A percentile compares a stretch with the other conserved stretches of the same genome.
These are phyloP conservation scores for Apotomis betuletana DNA, from an alignment of 2,888 invertebrate genomes.

Conservation along the genomic window DNA sequence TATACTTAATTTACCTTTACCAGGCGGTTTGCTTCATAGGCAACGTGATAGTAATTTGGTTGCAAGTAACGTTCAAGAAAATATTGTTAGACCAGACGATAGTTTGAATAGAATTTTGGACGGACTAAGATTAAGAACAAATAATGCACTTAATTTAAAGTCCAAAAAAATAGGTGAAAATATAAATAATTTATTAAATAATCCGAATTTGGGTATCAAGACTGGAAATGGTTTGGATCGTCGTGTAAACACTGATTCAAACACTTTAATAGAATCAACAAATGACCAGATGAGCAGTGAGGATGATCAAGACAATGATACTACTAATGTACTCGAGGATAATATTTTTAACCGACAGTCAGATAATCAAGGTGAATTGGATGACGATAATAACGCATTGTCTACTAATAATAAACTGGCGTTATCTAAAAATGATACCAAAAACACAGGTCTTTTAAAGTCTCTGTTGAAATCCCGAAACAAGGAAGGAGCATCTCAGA, in stretches of 20 bases:
- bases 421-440: conserved; percentile 14
- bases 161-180: conserved; percentile 6
- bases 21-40: conserved; percentile 43
- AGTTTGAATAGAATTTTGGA: conserved; percentile 40
- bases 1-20: conserved; percentile 50
- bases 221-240: conserved; percentile 12
- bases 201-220: not conserved
- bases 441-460: conserved; percentile 12
- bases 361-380: conserved; percentile 10
- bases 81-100: conserved; percentile 44
- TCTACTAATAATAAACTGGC: conserved; percentile 45
- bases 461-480: conserved; percentile 37
- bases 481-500: conserved; percentile 42
- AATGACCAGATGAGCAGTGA: conserved; percentile 9
- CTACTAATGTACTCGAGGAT: not conserved
- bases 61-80: conserved; percentile 62
- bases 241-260: not conserved
- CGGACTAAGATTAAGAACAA: conserved; percentile 47
- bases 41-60: conserved; percentile 53
- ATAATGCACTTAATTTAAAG: conserved; percentile 34
- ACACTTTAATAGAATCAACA: not conserved
- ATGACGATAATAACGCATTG: conserved; percentile 44
- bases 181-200: conserved; percentile 14
- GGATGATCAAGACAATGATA: conserved; percentile 7
- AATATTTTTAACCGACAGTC: not conserved